Evolutionary conservation across 2,113 vertebrate species (phyloP), one percentile per base, ranked within the genome.

Genomic region (Callopanchax toddi): DNA sequence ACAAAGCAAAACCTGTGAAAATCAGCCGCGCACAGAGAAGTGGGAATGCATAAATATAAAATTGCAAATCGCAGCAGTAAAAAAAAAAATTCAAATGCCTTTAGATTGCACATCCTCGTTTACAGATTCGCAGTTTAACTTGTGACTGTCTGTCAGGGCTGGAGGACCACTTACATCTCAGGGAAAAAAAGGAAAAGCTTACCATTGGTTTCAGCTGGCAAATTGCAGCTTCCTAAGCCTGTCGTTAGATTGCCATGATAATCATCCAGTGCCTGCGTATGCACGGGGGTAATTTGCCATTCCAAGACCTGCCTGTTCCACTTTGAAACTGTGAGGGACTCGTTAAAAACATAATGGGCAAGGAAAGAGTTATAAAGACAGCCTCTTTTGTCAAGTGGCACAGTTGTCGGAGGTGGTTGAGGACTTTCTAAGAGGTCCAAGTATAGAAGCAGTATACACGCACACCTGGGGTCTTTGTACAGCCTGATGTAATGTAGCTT

Each of bases 191-290:
- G 58, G 60, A 49, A 22, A 42, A 16, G 16, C 49, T 74, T 69
- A 71, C 60, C 57, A 81, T 84, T 58, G 68, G 86, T 87, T 90
- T 89, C 84, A 86, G 83, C 74, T 74, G 76, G 81, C 61, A 90
- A 91, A 91, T 89, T 90, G 79, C 83, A 86, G 84, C 85, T 86
- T 89, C 86, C 74, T 74, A 66, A 84, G 74, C 65, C 82, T 82
- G 75, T 83, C 79, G 77, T 87, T 89, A 82, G 84, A 81, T 78
- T 79, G 66, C 84, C 73, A 78, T 70, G 70, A 88, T 90, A 88
- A 91, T 89, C 82, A 85, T 80, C 64, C 73, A 64, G 67, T 45
- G 72, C 73, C 76, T 78, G 81, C 74, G 79, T 85, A 74, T 83
- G 70, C 62, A 78, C 10, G 18, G 79, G 74, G 79, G 80, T 87